Conservation (phyloP, 2,797 vertebrate genomes). For the Propithecus deckenii region DNA sequence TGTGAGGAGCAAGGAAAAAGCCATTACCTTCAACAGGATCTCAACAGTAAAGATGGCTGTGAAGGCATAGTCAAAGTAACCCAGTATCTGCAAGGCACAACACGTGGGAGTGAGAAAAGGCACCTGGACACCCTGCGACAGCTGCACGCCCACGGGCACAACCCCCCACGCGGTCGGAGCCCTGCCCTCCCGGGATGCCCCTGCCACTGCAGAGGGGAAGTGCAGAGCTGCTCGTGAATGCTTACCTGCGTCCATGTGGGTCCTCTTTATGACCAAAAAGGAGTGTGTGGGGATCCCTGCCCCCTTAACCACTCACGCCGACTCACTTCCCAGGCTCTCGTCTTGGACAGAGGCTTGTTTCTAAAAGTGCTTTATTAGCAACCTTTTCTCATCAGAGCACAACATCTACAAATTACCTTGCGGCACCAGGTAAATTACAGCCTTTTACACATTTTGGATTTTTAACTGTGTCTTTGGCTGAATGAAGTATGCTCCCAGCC, state of each 20-base stretch:
- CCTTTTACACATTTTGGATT: background rate
- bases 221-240: background rate
- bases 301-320: background rate
- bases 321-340: background rate
- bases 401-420: background rate
- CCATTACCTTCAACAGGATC: conserved; percentile 99
- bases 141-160: conserved; percentile 42
- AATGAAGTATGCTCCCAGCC: background rate
- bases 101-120: conserved; percentile 81
- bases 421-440: background rate
- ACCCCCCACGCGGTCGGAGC: background rate
- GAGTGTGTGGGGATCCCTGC: background rate
- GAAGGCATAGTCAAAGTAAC: conserved; percentile 99
- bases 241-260: background rate
- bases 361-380: background rate
- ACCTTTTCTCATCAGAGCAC: background rate
- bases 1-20: conserved; percentile 88
- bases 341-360: background rate
- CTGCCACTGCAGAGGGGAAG: background rate
- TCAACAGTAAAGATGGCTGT: conserved; percentile 99
- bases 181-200: background rate
- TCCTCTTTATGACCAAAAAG: background rate
- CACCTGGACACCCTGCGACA: conserved; percentile 49
- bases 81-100: conserved; percentile 99
- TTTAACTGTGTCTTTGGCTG: background rate